A percentile compares a stretch with the other conserved stretches of the same genome.
phyloP scores from a whole-genome alignment of 1,140 invertebrate genomes.

The Bombus waltoni region DNA sequence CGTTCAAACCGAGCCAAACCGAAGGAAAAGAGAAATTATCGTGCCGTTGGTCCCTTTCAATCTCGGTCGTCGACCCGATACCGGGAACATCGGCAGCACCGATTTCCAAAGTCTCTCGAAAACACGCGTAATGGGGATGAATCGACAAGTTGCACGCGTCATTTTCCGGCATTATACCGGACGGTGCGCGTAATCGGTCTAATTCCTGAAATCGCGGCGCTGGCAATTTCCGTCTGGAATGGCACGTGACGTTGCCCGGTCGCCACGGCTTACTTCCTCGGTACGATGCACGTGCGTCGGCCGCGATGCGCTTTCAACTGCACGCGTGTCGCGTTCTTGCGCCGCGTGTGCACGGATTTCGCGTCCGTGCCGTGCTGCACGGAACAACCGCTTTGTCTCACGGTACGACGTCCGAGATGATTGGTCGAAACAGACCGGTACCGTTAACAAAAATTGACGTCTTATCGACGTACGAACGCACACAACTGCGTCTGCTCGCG shows the following conservation, averaged over 20 bases:
- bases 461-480: slow-evolving; percentile 56
- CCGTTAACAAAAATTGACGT: slow-evolving; percentile 69
- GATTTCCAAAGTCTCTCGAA: not conserved
- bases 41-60: not conserved
- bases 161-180: slow-evolving; percentile 4
- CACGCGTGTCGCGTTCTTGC: slow-evolving; percentile 47
- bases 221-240: slow-evolving; percentile 13
- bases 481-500: too few species aligned
- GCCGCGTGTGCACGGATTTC: slow-evolving; percentile 53
- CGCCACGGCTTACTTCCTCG: slow-evolving; percentile 21
- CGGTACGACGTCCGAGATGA: slow-evolving; percentile 63
- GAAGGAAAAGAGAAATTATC: not conserved
- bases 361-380: slow-evolving; percentile 37
- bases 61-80: slow-evolving; percentile 8
- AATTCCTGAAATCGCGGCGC: slow-evolving; percentile 30
- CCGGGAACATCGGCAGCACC: not conserved
- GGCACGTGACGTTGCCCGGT: slow-evolving; percentile 32
- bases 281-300: slow-evolving; percentile 45
- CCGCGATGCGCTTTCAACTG: slow-evolving; percentile 47
- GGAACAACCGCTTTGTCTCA: slow-evolving; percentile 58
- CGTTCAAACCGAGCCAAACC: not conserved
- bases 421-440: slow-evolving; percentile 59
- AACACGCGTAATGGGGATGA: not conserved
- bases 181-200: not conserved
- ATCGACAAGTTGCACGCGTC: slow-evolving; percentile 8